Base-by-base conservation (phyloP, 2,113 vertebrate genomes). In the Ammodytes marinus region DNA sequence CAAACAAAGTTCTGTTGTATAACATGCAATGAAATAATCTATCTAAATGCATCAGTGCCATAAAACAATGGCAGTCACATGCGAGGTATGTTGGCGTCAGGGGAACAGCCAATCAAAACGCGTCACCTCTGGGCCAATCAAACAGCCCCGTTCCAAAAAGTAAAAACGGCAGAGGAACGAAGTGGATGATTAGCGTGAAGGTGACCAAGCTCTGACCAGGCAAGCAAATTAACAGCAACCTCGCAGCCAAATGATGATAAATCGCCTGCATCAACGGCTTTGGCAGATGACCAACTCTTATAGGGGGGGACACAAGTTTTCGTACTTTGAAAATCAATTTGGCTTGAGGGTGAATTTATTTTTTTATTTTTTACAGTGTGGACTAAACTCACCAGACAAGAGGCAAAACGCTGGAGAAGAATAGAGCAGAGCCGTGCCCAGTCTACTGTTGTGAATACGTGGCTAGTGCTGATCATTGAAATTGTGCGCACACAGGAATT, bases 41-140 rank as follows among this genome's bases (percentile, higher is more conserved):
- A 27, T 27, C 27, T 14, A 76, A 77, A 74, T 77, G 74, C 71
- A 77, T 42, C 35, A 19, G 43, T 6, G 77, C 63, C 65, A 81
- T 78, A 55, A 84, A 91, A 81, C 52, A 65, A 61, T 69, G 64
- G 14, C 50, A 15, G 43, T 43, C 50, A 65, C 55, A 70, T 52
- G 19, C n/a, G 68, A 83, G 39, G 46, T 58, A 53, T 15, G 17
- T 42, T 49, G 60, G 37, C 3, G 50, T 52, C 72, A 60, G 66
- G 43, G 42, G 40, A 35, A 59, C 63, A 49, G 60, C 83, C 71
- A 86, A 85, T 78, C 71, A 77, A 17, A 82, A 69, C 45, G 27
- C 60, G 17, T 75, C 58, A 46, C 11, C 47, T 74, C 50, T 43
- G 58, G 65, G 68, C 83, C 79, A 88, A 85, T 83, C 83, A 27